Percentiles rank a stretch among this genome's conserved stretches.
Conservation (phyloP, 2,888 invertebrate genomes). For the Cantharis rufa region DNA sequence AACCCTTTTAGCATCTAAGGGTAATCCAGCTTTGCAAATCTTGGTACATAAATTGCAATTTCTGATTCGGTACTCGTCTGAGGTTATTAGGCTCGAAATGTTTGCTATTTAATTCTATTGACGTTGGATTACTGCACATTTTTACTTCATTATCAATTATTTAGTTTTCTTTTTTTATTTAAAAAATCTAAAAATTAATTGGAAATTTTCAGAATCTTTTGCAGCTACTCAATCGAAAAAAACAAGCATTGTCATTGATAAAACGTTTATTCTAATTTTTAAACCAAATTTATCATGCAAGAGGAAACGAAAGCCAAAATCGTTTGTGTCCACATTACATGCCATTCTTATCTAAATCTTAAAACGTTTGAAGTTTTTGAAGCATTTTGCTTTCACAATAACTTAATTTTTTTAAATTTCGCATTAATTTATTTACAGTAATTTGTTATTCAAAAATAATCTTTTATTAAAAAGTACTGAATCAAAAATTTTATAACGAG, state of each 20-base stretch:
- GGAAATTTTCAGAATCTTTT: too few species aligned
- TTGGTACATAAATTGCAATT: not conserved
- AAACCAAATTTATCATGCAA: not conserved
- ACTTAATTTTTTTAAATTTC: not conserved
- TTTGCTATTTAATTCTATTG: not conserved
- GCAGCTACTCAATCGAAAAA: too few species aligned
- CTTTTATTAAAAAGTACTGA: not conserved
- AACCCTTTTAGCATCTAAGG: not conserved
- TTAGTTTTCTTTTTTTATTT: not conserved
- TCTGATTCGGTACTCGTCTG: not conserved
- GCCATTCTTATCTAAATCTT: not conserved
- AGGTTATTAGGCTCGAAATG: not conserved
- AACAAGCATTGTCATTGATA: too few species aligned
- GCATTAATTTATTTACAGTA: not conserved
- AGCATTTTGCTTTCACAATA: not conserved
- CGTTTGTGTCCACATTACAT: not conserved
- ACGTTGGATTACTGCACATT: not conserved
- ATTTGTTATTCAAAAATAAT: not conserved
- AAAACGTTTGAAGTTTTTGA: not conserved
- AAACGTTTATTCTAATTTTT: not conserved
- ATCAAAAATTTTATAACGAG: not conserved
- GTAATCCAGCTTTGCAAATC: not conserved
- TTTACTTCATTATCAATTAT: not conserved
- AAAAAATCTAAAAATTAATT: too few species aligned
- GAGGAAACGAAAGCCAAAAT: not conserved